A percentile compares a stretch with the other conserved stretches of the same genome.
Conservation (phyloP, 2,888 invertebrate species). For the Heteropelma amictum region DNA sequence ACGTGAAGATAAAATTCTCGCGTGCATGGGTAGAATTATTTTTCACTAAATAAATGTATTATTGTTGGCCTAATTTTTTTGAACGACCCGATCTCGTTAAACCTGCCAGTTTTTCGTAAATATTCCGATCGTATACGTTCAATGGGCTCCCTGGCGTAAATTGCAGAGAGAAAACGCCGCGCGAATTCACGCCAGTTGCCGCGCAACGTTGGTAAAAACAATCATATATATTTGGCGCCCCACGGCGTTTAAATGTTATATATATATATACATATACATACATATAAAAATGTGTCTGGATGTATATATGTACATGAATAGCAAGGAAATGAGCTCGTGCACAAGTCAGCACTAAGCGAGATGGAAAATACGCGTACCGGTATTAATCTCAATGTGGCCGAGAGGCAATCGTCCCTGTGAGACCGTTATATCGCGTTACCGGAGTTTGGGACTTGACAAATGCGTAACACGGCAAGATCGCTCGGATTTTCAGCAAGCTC, state of each 20-base stretch:
- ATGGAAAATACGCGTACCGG: conserved; percentile 55
- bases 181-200: not conserved
- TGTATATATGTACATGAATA: too few species aligned
- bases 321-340: too few species aligned
- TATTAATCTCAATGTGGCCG: conserved; percentile 63
- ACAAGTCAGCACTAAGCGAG: conserved; percentile 17
- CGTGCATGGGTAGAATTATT: too few species aligned
- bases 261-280: too few species aligned
- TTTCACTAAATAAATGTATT: too few species aligned
- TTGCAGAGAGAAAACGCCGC: not conserved
- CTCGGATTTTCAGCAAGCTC: conserved; percentile 59
- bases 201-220: conserved; percentile 38
- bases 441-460: conserved; percentile 63
- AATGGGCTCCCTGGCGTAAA: too few species aligned
- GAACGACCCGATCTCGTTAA: too few species aligned
- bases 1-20: too few species aligned
- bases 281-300: too few species aligned
- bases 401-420: not conserved
- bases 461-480: conserved; percentile 66
- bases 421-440: conserved; percentile 2
- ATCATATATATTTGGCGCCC: conserved; percentile 56
- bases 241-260: conserved; percentile 48
- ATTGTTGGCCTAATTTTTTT: too few species aligned
- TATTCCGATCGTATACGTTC: too few species aligned
- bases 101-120: too few species aligned